These are phyloP conservation scores for Macquaria ambigua DNA, from an alignment of 2,113 vertebrate species.

Conservation along the genomic window DNA sequence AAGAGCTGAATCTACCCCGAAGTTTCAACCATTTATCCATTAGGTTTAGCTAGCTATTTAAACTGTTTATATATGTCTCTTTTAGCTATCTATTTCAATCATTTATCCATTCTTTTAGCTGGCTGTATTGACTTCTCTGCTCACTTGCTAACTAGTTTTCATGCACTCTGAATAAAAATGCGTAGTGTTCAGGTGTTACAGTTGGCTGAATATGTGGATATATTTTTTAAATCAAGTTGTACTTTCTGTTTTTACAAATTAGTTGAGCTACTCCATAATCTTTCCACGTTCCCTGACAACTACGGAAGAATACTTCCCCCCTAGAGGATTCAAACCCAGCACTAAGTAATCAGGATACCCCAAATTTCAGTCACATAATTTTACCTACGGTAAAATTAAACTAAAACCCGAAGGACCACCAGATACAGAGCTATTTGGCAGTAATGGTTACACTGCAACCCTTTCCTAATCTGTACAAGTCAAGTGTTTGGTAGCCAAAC, in stretches of 20 bases:
- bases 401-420: background rate
- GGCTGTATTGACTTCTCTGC: background rate
- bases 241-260: background rate
- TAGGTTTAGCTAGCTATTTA: background rate
- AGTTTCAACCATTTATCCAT: background rate
- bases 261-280: background rate
- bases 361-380: background rate
- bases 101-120: too few relatives aligned
- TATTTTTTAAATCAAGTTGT: too few relatives aligned
- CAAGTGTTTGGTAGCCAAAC: slow-evolving; percentile 11
- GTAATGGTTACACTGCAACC: background rate
- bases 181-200: background rate
- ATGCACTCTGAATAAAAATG: background rate
- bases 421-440: background rate
- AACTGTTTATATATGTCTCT: background rate
- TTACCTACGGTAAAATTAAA: background rate
- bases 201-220: background rate
- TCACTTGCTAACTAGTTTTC: background rate
- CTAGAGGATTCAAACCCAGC: too few relatives aligned
- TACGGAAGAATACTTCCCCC: background rate
- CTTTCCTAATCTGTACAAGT: background rate
- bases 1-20: background rate
- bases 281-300: background rate
- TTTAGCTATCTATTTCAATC: background rate
- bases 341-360: background rate